Base-by-base conservation (phyloP, 2,113 vertebrate species). In the Odocoileus virginianus region DNA sequence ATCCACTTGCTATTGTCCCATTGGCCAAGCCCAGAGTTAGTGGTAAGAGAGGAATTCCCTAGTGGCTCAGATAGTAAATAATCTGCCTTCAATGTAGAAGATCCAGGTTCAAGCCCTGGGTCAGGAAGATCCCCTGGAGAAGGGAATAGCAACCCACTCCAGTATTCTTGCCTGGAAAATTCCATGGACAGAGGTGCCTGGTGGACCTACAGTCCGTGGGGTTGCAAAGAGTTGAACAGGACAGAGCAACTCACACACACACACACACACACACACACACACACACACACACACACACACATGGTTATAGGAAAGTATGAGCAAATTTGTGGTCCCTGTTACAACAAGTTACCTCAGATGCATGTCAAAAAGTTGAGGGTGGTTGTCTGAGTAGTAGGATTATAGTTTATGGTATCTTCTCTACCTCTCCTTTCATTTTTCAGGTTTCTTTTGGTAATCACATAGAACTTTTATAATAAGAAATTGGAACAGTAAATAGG, bases 361-460 rank as follows among this genome's bases (percentile, higher is more conserved):
- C 27, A 94, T 11, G 57, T 67, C 64, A 36, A 95, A 94, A 74
- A 13, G 4, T 85, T 91, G 64, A 91, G n/a, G 52, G 25, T 87
- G 12, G 3, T 40, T 97, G 58, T 71, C n/a, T 74, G 12, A 21
- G 12, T 76, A 47, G 45, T 67, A 52, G 17, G 16, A 83, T 94
- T 79, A 85, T 36, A 57, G 25, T 45, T 90, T 83, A 76, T 82
- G 55, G 15, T 43, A 84, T 87, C 55, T 58, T 95, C 71, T 94
- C n/a, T 93, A 28, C 89, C 93, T 93, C 27, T 74, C 64, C n/a
- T 94, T 89, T 57, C 36, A 93, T 45, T 87, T 93, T 93, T 91
- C 17, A 90, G n/a, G 50, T 64, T 89, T 94, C 54, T 45, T 92
- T 91, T 50, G 1, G 50, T 84, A 57, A 60, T 47, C 50, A 87